Base-by-base conservation (phyloP, 1,140 invertebrate species). In the Lamellibrachia luymesi region DNA sequence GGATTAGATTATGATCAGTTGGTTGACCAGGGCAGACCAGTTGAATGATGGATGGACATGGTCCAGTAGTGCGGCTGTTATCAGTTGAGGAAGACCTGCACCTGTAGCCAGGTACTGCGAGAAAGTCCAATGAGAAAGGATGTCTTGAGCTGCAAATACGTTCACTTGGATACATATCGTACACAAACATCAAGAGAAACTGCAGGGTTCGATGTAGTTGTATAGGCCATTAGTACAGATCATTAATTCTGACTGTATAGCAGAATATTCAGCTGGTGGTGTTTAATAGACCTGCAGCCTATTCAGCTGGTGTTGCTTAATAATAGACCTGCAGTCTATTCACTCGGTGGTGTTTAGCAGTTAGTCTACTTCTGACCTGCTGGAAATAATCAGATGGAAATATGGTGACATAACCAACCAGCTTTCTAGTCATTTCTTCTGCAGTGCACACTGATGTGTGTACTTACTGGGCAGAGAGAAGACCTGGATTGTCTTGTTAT, bases 401-500 rank as follows among this genome's bases (percentile, higher is more conserved):
- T 22, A 80, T 22, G 7, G 64, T 80, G 64, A 80, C 64, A 80
- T 80, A 80, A 80, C 64, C 2, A 80, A 22, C 17, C 13, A 22
- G 38, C 38, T 38, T 38, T 38, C 38, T 38, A 38, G 38, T 38
- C 38, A 38, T 38, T 38, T 80, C 25, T 80, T 80, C 64, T 22
- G 64, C 64, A 10, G 13, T 80, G 5, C 64, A 80, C 64, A 80
- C 13, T 80, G 25, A 2, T 22, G 64, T 22, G 25, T 80, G 64
- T 80, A 22, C 64, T 80, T 0, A 80, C 64, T 4, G 1, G 2
- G 64, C 17, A 22, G 64, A 80, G 64, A 80, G 64, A 80, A 22
- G 64, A 80, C 64, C 64, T 80, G 64, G 64, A 80, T 80, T 80
- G 64, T 80, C 64, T 80, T 80, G 64, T 80, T 80, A 80, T 80